Base-by-base conservation (phyloP, 2,797 vertebrate species). In the Aphelocoma californica region DNA sequence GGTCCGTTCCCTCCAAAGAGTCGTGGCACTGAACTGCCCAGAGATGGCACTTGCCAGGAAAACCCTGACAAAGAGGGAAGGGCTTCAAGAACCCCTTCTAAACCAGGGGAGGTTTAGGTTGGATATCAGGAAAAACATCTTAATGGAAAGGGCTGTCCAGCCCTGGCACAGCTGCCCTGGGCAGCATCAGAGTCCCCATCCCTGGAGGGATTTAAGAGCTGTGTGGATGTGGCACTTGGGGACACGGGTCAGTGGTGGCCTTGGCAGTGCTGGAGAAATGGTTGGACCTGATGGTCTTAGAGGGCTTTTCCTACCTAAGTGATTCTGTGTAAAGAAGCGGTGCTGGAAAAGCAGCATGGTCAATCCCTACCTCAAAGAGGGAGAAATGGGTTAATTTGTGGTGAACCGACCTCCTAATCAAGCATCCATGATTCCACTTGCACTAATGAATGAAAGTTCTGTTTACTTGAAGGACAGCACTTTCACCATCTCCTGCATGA, bases 1-100 rank as follows among this genome's bases (percentile, higher is more conserved):
- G 14, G 14, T 23, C n/a, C 4, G 7, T 1, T 4, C 48, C 9
- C 10, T n/a, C 15, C 1, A 0, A 23, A n/a, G 45, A 29, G 26
- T 4, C 1, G 1, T 2, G 21, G 17, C 28, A 25, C 14, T 14
- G 11, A 38, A 4, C 20, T 26, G 31, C 23, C 15, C 42, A 7
- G n/a, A 34, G 20, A 7, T 1, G 5, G 65, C n/a, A 18, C 18
- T 6, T 4, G 54, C 40, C 23, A 23, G 34, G 40, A 28, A 23
- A 50, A 7, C 4, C 5, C 48, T 4, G 9, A 12, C 2, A 8
- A 3, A 10, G 24, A 28, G 32, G 48, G 32, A 14, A 44, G 1
- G 12, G 40, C 61, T 34, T 53, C 47, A 31, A 2, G 10, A 36
- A 58, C n/a, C 56, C 56, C n/a, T 26, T 34, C 53, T 60, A 17